Percentiles rank a stretch among this genome's conserved stretches.
These are phyloP conservation scores for Pollimyrus isidori DNA, from an alignment of 2,113 vertebrate species.

Conservation along the genomic window DNA sequence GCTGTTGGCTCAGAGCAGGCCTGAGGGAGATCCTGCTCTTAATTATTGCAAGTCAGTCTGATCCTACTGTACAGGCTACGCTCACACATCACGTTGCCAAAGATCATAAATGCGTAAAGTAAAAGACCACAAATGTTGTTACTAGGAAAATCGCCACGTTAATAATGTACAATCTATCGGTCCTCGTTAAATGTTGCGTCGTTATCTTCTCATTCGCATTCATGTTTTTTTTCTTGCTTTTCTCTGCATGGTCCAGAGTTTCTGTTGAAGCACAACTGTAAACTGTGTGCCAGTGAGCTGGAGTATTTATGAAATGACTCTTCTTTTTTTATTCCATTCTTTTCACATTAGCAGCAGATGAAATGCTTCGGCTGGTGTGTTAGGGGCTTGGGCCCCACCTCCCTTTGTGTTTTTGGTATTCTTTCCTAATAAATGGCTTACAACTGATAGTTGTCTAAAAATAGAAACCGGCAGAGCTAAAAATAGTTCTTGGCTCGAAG, in stretches of 20 bases:
- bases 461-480: conserved; percentile 85
- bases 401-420: conserved; percentile 55
- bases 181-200: conserved; percentile 34
- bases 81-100: not conserved
- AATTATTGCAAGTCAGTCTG: not conserved
- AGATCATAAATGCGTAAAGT: not conserved
- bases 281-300: conserved; percentile 65
- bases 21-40: not conserved
- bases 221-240: conserved; percentile 38
- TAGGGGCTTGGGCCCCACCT: conserved; percentile 38
- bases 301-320: conserved; percentile 69
- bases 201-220: conserved; percentile 39
- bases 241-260: conserved; percentile 18
- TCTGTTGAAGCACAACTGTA: conserved; percentile 55
- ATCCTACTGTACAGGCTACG: not conserved
- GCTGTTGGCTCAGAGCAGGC: not conserved
- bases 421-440: conserved; percentile 81
- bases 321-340: conserved; percentile 60
- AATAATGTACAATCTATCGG: not conserved
- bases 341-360: conserved; percentile 72
- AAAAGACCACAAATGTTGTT: not conserved
- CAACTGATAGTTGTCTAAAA: conserved; percentile 90
- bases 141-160: not conserved
- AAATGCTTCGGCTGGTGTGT: conserved; percentile 71
- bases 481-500: conserved; percentile 78